phyloP scores from a whole-genome alignment of 2,888 invertebrate genomes.

The Pilophorus perplexus region DNA sequence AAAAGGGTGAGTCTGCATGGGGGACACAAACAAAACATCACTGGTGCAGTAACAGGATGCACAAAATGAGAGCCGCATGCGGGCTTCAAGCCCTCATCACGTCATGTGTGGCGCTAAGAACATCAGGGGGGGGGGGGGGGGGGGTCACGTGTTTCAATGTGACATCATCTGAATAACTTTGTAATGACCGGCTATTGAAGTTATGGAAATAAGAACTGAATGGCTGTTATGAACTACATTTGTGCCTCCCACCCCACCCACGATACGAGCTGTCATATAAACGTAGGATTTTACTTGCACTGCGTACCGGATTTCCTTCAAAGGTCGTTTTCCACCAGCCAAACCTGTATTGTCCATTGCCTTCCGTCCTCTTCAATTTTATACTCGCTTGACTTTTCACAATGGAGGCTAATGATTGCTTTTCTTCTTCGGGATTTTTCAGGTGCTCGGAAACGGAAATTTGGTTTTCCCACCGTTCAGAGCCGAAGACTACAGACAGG shows the following conservation, averaged over 20 bases:
- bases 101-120: neutral
- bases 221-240: too few species aligned
- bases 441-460: constrained; percentile 87
- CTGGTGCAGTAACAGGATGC: neutral
- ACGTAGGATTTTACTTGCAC: constrained; percentile 2
- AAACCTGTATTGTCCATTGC: neutral
- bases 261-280: too few species aligned
- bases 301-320: too few species aligned
- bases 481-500: constrained; percentile 88
- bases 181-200: neutral
- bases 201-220: too few species aligned
- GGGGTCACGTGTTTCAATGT: neutral
- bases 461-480: constrained; percentile 92
- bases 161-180: constrained; percentile 10
- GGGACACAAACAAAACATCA: too few species aligned
- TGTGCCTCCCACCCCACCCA: too few species aligned
- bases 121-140: neutral
- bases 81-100: neutral
- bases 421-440: too few species aligned
- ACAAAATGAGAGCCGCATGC: neutral
- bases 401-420: neutral
- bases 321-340: too few species aligned
- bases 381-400: neutral
- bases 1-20: too few species aligned
- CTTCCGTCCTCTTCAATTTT: neutral